Percentiles rank a stretch among this genome's conserved stretches.
Evolutionary conservation across 1,140 invertebrate species (phyloP).

Genomic region (Zophobas atratus): DNA sequence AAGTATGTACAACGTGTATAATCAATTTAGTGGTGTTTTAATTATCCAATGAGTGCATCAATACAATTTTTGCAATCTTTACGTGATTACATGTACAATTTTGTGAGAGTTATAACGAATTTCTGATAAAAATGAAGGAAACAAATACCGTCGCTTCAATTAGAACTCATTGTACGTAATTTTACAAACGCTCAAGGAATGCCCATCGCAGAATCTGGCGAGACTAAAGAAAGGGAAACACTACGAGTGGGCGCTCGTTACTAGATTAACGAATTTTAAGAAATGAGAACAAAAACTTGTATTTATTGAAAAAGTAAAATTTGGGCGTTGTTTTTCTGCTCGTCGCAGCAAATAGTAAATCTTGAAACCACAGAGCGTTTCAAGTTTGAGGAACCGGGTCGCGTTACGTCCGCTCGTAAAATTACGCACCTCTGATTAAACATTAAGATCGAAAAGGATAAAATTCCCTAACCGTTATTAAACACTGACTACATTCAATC

Average conservation of each 20-base stretch:
- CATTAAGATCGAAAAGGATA: constrained; percentile 46
- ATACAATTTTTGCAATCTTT: constrained; percentile 25
- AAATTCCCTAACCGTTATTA: constrained; percentile 47
- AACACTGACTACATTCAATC: constrained; percentile 50
- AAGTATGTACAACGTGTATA: constrained; percentile 17
- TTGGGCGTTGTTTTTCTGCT: too few species aligned
- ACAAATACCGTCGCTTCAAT: constrained; percentile 1
- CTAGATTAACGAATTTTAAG: too few species aligned
- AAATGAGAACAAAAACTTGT: too few species aligned
- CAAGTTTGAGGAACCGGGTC: neutral
- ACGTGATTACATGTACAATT: constrained; percentile 24
- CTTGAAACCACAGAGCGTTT: neutral
- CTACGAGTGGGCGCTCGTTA: too few species aligned
- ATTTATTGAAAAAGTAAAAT: too few species aligned
- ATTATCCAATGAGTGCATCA: constrained; percentile 18
- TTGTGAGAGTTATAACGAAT: constrained; percentile 11
- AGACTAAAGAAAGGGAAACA: too few species aligned
- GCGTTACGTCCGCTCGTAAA: neutral
- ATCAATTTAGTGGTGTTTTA: constrained; percentile 31
- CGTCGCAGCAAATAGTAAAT: too few species aligned
- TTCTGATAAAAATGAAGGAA: constrained; percentile 10
- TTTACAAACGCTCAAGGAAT: neutral
- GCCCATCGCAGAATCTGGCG: too few species aligned
- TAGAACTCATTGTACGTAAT: constrained; percentile 24
- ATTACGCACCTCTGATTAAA: constrained; percentile 27